phyloP scores from a whole-genome alignment of 2,888 invertebrate species.

The Ochlodes sylvanus region DNA sequence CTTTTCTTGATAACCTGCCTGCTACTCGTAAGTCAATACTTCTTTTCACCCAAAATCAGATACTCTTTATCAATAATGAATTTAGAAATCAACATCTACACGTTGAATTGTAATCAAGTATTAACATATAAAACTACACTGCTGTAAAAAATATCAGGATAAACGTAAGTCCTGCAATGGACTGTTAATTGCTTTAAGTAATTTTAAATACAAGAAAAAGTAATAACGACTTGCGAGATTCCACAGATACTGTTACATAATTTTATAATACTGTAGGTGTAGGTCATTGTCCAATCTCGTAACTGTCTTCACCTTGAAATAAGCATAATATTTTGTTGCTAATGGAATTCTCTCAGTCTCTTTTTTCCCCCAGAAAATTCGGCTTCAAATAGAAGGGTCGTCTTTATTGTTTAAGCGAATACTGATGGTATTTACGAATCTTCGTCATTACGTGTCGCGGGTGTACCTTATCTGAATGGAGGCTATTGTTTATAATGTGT shows the following conservation, averaged over 20 bases:
- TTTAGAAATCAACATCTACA: no score
- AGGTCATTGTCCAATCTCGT: not conserved
- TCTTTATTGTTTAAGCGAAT: conserved; percentile 17
- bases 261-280: conserved; percentile 4
- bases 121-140: not conserved
- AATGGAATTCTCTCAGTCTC: not conserved
- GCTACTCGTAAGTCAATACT: no score
- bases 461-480: conserved; percentile 33
- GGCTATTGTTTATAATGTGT: not conserved
- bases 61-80: no score
- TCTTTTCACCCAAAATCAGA: no score
- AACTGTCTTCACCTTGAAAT: conserved; percentile 4
- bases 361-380: conserved; percentile 4
- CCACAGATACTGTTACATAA: conserved; percentile 1
- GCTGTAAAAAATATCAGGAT: not conserved
- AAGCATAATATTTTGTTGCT: not conserved
- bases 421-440: conserved; percentile 46
- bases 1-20: no score
- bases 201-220: not conserved
- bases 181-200: no score
- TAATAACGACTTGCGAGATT: not conserved
- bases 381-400: conserved; percentile 21
- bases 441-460: conserved; percentile 56
- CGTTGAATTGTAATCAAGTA: no score
- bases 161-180: no score